phyloP scores from a whole-genome alignment of 1,140 invertebrate genomes.

The Platorchestia sp. region DNA sequence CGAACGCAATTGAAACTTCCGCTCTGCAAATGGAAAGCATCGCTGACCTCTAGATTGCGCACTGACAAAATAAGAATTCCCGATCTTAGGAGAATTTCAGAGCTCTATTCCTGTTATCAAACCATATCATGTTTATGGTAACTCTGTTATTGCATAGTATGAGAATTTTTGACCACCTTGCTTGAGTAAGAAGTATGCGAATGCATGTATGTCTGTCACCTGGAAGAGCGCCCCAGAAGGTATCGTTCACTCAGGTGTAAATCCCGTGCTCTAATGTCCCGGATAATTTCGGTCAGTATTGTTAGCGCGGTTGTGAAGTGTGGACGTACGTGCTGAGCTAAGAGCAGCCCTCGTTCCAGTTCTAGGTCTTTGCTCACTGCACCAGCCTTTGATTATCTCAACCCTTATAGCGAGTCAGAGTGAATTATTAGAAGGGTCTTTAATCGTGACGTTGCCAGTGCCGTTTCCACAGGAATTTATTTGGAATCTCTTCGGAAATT shows the following conservation, averaged over 20 bases:
- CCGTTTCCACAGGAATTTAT: background rate
- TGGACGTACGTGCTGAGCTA: background rate
- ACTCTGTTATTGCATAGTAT: background rate
- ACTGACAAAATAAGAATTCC: background rate
- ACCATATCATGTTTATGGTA: background rate
- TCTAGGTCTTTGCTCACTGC: background rate
- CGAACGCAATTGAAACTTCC: background rate
- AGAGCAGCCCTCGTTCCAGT: background rate
- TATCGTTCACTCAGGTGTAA: background rate
- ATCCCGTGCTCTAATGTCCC: background rate
- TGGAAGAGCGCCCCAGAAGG: background rate
- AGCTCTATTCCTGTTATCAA: background rate
- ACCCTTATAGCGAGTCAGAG: background rate
- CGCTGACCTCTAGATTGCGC: too few species aligned
- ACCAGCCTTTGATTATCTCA: background rate
- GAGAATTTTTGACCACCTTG: background rate
- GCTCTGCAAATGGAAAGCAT: background rate
- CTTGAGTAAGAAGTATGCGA: background rate
- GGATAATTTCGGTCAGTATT: constrained; percentile 30
- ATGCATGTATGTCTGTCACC: background rate
- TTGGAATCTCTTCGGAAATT: background rate
- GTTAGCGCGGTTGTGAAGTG: background rate
- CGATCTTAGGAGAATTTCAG: background rate
- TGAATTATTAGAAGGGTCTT: background rate
- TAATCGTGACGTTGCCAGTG: background rate